Base-by-base conservation (phyloP, 2,797 vertebrate species). In the Trematomus bernacchii region DNA sequence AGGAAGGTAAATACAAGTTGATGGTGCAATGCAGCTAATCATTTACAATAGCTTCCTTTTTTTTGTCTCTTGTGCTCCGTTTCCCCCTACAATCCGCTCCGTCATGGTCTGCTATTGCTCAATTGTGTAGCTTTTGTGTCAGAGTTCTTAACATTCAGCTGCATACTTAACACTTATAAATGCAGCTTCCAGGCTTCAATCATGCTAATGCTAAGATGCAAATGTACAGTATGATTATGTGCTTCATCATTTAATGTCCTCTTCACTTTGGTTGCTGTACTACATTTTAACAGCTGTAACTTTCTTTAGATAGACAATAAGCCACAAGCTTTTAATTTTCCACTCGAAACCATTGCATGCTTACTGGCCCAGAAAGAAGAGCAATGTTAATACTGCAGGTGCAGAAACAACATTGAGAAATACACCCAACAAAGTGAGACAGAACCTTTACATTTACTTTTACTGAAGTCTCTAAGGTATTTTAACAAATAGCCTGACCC, bases 261-360 rank as follows among this genome's bases (percentile, higher is more conserved):
- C 18, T 65, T 65, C 5, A 50, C 9, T 47, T 42, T 66, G 21
- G 37, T 42, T 63, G 19, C 30, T 74, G 16, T 3, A 58, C n/a
- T 13, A 46, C 11, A 47, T 30, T 40, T 71, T 62, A 40, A 47
- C 66, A 66, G 51, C 68, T 68, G 52, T 23, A 50, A 5, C 33
- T 23, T 71, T 62, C 48, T 66, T 16, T 7, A 27, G 19, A 33
- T 4, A 37, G 54, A 9, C 0, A 63, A 63, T 13, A 76, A 30
- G 44, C 43, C 64, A 54, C 50, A 72, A 33, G 27, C 23, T 80
- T 83, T 77, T 66, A 21, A 55, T 59, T 80, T 78, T 78, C 47
- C 60, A 66, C 33, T 52, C 55, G 23, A 67, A 53, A 66, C 47
- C 10, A 59, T 66, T n/a, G 54, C 37, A n/a, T 47, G 69, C 14